Evolutionary conservation across 2,113 vertebrate species (phyloP), one percentile per base, ranked within the genome.

Genomic region (Sclerurus mexicanus): DNA sequence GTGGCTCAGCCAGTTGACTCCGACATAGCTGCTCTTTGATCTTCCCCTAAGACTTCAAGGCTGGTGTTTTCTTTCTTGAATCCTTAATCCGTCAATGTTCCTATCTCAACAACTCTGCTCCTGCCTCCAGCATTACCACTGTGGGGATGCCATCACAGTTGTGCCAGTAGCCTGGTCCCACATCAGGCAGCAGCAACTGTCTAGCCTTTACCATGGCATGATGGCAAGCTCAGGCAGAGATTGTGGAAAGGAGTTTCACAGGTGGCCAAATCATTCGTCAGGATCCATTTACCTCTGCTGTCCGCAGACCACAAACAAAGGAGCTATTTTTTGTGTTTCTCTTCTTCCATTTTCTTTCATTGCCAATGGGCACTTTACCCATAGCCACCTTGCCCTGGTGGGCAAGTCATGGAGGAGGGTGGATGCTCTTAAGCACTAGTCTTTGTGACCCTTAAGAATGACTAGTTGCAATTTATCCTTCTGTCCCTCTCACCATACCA

Each of bases 171-270:
- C 56, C 37, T 46, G 28, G 44, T 10, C 39, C 10, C 44, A 50
- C 14, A 13, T 40, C n/a, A 59, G 22, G 25, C 58, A 66, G 50
- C 0, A 1, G 20, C 35, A 42, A 35, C 12, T 1, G 1, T 44
- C 25, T 19, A 64, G n/a, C 20, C 49, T 30, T 59, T 5, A 1
- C 44, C 42, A 31, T 0, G 2, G n/a, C 0, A 0, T 9, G 4
- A 3, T 16, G 18, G 8, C 10, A 80, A 68, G 31, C 4, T 59
- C 27, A 42, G 0, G 5, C 12, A 83, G 53, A 55, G 33, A 69
- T 3, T 15, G 40, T 4, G 1, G 37, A 79, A 27, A 47, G 11
- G 8, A 55, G 11, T 52, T 77, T 62, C 68, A 55, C 30, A 33
- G 14, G 13, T 1, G 1, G 20, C 15, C 3, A 13, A 64, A 33